phyloP scores from a whole-genome alignment of 2,797 vertebrate genomes.

The Diglossa cyanea region DNA sequence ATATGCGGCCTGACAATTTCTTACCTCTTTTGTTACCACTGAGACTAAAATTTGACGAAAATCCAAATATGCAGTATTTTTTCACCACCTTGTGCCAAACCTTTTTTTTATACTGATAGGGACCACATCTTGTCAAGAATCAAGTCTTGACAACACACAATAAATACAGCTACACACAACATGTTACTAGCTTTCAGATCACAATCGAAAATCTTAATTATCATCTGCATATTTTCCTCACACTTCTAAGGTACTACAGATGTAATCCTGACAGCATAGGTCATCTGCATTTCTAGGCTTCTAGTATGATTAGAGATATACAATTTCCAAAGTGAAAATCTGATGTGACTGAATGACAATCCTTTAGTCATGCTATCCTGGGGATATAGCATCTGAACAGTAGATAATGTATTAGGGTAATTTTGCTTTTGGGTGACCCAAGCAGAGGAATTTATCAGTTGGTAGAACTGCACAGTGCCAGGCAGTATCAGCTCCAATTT shows the following conservation, averaged over 20 bases:
- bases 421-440: neutral
- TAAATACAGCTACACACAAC: neutral
- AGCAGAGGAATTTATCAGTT: neutral
- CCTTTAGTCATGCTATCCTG: neutral
- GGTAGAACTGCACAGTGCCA: neutral
- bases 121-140: neutral
- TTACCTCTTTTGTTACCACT: neutral
- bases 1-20: neutral
- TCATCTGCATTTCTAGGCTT: neutral
- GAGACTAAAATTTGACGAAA: neutral
- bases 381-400: neutral
- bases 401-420: neutral
- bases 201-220: neutral
- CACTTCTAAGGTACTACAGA: neutral
- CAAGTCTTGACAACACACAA: neutral
- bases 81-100: neutral
- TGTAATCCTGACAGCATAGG: neutral
- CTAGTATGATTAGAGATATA: neutral
- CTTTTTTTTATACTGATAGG: neutral
- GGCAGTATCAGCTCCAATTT: neutral
- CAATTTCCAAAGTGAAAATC: neutral
- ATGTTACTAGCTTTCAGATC: neutral
- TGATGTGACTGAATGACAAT: neutral
- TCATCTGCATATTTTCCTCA: neutral
- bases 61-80: neutral